Evolutionary conservation across 1,140 invertebrate species (phyloP).

Genomic region (Trialeurodes vaporariorum): DNA sequence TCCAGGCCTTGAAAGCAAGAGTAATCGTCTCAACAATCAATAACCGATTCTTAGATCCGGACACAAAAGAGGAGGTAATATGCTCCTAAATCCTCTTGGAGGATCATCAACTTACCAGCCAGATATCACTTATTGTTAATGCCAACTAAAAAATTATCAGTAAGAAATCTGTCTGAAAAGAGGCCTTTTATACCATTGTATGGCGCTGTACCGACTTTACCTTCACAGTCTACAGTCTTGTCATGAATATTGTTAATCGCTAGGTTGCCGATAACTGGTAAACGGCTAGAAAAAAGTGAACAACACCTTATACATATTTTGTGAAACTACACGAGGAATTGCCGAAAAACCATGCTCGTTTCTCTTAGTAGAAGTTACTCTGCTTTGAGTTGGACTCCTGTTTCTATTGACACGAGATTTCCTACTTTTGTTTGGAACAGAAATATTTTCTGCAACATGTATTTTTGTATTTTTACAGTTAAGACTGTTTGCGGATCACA

Average conservation of each 20-base stretch:
- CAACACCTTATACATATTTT: too few species aligned
- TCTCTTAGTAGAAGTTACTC: not conserved
- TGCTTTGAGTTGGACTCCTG: too few species aligned
- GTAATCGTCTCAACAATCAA: conserved; percentile 14
- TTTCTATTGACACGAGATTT: too few species aligned
- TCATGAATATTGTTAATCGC: not conserved
- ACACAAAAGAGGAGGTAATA: conserved; percentile 19
- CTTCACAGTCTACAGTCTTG: not conserved
- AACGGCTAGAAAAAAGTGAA: too few species aligned
- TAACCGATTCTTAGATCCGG: conserved; percentile 14
- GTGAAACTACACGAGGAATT: not conserved
- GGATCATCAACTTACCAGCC: not conserved
- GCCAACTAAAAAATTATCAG: not conserved
- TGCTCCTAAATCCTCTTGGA: not conserved
- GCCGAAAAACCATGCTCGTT: not conserved
- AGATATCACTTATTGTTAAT: not conserved
- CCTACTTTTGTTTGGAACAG: not conserved
- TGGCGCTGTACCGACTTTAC: not conserved
- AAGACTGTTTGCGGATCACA: conserved; percentile 17
- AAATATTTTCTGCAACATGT: not conserved
- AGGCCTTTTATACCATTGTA: too few species aligned
- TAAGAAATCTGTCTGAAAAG: not conserved
- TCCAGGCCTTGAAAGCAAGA: conserved; percentile 17
- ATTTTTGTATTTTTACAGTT: conserved; percentile 14
- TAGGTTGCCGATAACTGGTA: too few species aligned